A percentile compares a stretch with the other conserved stretches of the same genome.
phyloP scores from a whole-genome alignment of 2,113 vertebrate species.

The Octodon degus region DNA sequence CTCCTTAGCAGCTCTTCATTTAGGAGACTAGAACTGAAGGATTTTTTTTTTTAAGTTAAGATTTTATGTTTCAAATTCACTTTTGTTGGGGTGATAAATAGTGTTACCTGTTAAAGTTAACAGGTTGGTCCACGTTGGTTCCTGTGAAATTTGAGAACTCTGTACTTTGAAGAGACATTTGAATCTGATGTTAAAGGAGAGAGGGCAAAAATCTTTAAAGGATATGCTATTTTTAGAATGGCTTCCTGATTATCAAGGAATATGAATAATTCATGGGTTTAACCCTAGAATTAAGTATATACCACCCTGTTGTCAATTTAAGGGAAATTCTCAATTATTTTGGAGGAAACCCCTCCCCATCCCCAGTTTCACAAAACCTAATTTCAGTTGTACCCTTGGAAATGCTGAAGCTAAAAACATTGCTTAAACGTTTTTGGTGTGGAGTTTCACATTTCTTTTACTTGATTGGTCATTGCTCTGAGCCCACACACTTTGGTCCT shows the following conservation, averaged over 20 bases:
- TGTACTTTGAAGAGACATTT: background rate
- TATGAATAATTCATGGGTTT: background rate
- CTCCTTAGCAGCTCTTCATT: background rate
- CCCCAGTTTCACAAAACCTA: background rate
- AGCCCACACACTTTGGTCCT: background rate
- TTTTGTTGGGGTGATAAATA: background rate
- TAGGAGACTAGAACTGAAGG: background rate
- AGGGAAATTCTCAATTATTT: background rate
- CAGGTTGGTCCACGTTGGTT: background rate
- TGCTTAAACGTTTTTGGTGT: background rate
- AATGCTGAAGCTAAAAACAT: background rate
- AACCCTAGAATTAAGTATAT: background rate
- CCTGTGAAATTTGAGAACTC: background rate
- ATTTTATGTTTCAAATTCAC: background rate
- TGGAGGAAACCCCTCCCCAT: background rate
- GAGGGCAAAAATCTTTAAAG: background rate
- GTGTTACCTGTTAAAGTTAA: background rate
- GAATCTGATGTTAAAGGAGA: background rate
- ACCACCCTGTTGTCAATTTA: background rate
- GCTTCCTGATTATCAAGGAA: background rate
- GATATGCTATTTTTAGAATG: background rate
- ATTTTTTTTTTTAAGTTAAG: conserved; percentile 7
- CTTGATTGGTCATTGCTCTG: background rate
- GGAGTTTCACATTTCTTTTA: background rate
- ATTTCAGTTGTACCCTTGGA: conserved; percentile 26